Evolutionary conservation across 2,888 invertebrate genomes (phyloP), one percentile per base, ranked within the genome.

Genomic region (Zaprionus lineosus): DNA sequence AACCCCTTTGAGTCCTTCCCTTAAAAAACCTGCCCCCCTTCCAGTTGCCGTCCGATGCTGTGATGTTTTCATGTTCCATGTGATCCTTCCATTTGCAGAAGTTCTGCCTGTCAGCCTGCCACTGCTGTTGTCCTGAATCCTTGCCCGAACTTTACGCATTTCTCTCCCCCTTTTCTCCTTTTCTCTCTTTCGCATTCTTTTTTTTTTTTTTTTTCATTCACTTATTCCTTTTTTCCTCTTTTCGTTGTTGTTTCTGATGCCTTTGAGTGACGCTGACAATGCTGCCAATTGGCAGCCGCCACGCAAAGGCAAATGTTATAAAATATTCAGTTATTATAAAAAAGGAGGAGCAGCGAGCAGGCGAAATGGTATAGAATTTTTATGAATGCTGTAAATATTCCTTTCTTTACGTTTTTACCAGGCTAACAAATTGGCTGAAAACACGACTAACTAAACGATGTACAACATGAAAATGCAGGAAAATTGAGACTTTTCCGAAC

Each of bases 241-340:
- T 19, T 29, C 18, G 24, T 4, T 26, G 24, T 43, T 29, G 11
- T 53, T 63, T 74, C 56, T 65, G 63, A 56, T 36, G 81, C 74
- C 58, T 74, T 64, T 74, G 85, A 84, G 62, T 74, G 84, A 76
- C 71, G 62, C 55, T 74, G 73, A 79, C 79, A 79, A 79, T 85
- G 84, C 86, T 37, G 68, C 62, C 81, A 85, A 85, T 79, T 79
- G 86, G 55, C 86, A 84, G 62, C 44, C 59, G 60, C 58, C 58
- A 72, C 64, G 57, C 59, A 65, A 71, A 65, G 61, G 52, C 52
- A 64, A 60, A 63, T 63, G 36, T 53, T 53, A 83, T 83, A 71
- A 79, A 85, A 83, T 75, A 85, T 83, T 85, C 86, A 82, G 78
- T 62, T 56, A 48, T 48, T 51, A 53, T 59, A 58, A 53, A 50